Base-by-base conservation (phyloP, 2,797 vertebrate genomes). In the Anolis apletophallus region DNA sequence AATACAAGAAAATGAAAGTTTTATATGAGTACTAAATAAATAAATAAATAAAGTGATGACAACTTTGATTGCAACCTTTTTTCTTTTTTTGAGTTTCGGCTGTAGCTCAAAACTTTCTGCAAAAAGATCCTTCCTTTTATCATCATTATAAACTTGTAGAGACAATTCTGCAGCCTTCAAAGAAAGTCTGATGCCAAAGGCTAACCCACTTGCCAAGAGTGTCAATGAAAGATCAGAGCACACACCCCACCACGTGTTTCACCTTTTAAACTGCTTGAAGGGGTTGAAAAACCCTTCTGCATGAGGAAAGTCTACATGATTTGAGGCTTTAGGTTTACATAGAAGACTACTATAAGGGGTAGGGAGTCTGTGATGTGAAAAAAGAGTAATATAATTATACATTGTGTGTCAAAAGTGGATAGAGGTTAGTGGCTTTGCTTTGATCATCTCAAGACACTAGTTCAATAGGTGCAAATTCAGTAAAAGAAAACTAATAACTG, bases 81-180 rank as follows among this genome's bases (percentile, higher is more conserved):
- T 78, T 69, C 52, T 50, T 34, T 11, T n/a, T 72, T 34, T 55
- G 34, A 76, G 34, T 68, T 76, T 82, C 69, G n/a, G 14, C 29
- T 50, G 12, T 55, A 55, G 46, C 50, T 75, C 50, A 40, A 26
- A 68, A 75, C 32, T 32, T 67, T 54, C 36, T 50, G 52, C 73
- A 74, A 80, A 55, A 73, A 80, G 72, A 75, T 57, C 12, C 40
- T 75, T 67, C 50, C 21, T 68, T 68, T 26, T 9, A 36, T 75
- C 74, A 74, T 74, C 29, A 26, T 68, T 46, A 76, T 23, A 87
- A 19, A 69, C 50, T 87, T 69, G 61, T 59, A 87, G 79, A 81
- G 46, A 68, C 85, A 81, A 74, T 68, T 21, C 19, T 76, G 29
- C 64, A 82, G 32, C 29, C 36, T 87, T 82, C 85, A 82, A 87